phyloP scores from a whole-genome alignment of 1,140 invertebrate genomes.

The Drosophila persimilis region DNA sequence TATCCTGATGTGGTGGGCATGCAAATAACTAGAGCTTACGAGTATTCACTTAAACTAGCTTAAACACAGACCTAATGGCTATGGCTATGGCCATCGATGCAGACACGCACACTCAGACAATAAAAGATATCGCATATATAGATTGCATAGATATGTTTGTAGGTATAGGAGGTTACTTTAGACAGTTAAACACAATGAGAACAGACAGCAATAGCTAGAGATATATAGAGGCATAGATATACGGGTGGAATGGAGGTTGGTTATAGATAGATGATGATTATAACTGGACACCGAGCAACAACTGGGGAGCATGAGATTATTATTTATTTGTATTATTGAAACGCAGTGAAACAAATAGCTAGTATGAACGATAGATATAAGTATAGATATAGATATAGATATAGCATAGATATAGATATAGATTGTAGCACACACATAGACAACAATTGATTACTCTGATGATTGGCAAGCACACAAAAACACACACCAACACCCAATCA shows the following conservation, averaged over 20 bases:
- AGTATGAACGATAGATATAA: constrained; percentile 49
- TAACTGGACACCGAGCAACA: constrained; percentile 62
- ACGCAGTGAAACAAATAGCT: constrained; percentile 67
- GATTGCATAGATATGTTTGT: constrained; percentile 18
- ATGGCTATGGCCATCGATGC: constrained; percentile 49
- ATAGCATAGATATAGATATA: constrained; percentile 5
- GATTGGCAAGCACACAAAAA: constrained; percentile 47
- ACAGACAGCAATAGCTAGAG: constrained; percentile 30
- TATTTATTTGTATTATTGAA: constrained; percentile 40
- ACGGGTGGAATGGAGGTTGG: constrained; percentile 24
- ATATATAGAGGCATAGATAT: constrained; percentile 21
- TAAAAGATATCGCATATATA: constrained; percentile 23
- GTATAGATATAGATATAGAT: too few relatives aligned
- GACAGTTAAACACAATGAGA: constrained; percentile 46
- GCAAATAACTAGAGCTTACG: constrained; percentile 57
- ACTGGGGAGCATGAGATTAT: constrained; percentile 54
- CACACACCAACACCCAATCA: constrained; percentile 9
- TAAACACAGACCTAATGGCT: constrained; percentile 52
- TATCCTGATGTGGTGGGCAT: constrained; percentile 33
- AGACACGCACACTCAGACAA: constrained; percentile 40
- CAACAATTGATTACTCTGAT: constrained; percentile 74
- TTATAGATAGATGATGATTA: constrained; percentile 32
- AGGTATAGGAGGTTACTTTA: constrained; percentile 32
- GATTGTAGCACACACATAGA: constrained; percentile 51
- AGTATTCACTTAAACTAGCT: constrained; percentile 60